phyloP scores from a whole-genome alignment of 2,888 invertebrate genomes.

The Microdon myrmicae region DNA sequence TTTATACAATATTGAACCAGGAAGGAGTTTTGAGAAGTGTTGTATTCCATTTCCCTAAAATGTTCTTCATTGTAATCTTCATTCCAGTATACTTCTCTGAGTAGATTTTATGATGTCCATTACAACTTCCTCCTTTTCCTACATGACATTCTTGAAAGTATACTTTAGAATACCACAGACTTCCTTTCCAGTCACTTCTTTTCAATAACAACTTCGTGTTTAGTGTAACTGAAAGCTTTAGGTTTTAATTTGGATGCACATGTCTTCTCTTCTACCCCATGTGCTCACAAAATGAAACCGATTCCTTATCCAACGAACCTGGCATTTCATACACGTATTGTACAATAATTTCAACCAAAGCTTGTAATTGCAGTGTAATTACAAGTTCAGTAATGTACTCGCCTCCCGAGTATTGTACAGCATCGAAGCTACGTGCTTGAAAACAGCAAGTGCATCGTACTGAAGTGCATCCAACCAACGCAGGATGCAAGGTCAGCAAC shows the following conservation, averaged over 20 bases:
- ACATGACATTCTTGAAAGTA: too few species aligned
- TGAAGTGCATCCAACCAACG: constrained; percentile 2
- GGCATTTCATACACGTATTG: constrained; percentile 46
- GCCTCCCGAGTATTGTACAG: constrained; percentile 2
- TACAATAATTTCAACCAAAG: constrained; percentile 43
- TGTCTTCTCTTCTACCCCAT: constrained; percentile 3
- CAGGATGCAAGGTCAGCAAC: constrained; percentile 45
- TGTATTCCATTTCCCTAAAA: too few species aligned
- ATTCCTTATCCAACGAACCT: constrained; percentile 19
- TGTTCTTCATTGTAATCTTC: too few species aligned
- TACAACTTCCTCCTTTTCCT: too few species aligned
- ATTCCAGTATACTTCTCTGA: too few species aligned
- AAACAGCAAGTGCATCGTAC: constrained; percentile 48
- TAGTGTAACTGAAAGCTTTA: constrained; percentile 45
- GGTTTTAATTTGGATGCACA: constrained; percentile 46
- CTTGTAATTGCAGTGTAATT: constrained; percentile 51
- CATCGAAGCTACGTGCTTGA: constrained; percentile 24
- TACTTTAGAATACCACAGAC: too few species aligned
- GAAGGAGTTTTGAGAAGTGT: too few species aligned
- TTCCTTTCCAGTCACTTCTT: too few species aligned
- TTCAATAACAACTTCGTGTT: too few species aligned
- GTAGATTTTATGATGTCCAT: too few species aligned
- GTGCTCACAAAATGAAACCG: too few species aligned
- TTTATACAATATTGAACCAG: too few species aligned
- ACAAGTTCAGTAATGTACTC: constrained; percentile 27